Evolutionary conservation across 2,797 vertebrate genomes (phyloP), one percentile per base, ranked within the genome.

Genomic region (Enteromius anoplus): DNA sequence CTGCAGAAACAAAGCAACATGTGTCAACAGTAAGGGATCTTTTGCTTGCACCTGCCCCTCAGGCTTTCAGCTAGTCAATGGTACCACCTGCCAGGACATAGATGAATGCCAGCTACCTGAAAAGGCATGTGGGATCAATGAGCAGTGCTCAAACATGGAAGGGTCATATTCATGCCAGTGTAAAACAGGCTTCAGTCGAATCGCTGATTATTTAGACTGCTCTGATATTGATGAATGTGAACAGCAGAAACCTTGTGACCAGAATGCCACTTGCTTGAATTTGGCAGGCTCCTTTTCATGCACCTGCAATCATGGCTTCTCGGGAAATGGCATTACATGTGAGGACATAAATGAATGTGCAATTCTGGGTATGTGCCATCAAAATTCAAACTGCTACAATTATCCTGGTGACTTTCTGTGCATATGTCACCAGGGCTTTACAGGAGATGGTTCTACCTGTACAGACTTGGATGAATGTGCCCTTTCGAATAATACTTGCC

Each of bases 181-280:
- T 79, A 84, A 17, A 47, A 40, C 17, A 1, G 96, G 96, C 3
- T 96, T 93, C 87, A 90, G 88, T 78, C 93, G 90, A 4, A 89
- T 88, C 34, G 89, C 87, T n/a, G 86, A 73, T 51, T 87, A 87
- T 62, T 86, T 91, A 80, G 85, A 81, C 62, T 96, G 96, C 21
- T 80, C 89, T 14, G 96, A 96, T 72, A 73, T 93, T 21, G 89
- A 96, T 0, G 96, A 96, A 88, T 96, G 96, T 84, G 82, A 78
- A 82, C 71, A 76, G 17, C 53, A 78, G n/a, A 90, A 90, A 14
- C 89, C 91, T 0, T 96, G 96, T 85, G 93, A 96, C 5, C 21
- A 69, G 5, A 93, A 94, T 5, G 95, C 95, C 40, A 93, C 94
- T 1, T 96, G 96, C 78, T 87, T 93, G 21, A 96, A 96, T 86